Percentiles rank a stretch among this genome's conserved stretches.
Evolutionary conservation across 2,113 vertebrate species (phyloP).

Genomic region (Sardina pilchardus): DNA sequence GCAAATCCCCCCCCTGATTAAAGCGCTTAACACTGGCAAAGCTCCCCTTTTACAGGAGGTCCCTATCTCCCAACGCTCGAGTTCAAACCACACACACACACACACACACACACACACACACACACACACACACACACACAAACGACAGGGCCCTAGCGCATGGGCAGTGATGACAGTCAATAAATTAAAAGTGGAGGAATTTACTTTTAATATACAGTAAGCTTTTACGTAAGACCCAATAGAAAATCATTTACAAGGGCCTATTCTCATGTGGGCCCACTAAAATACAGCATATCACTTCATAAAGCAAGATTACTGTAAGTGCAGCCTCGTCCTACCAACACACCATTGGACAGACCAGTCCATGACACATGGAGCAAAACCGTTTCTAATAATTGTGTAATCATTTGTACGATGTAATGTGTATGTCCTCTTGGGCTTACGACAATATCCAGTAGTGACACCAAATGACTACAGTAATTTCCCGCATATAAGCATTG

Average conservation of each 20-base stretch:
- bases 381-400: background rate
- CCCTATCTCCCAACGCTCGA: background rate
- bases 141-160: background rate
- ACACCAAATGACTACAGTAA: too few relatives aligned
- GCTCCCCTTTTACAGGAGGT: conserved; percentile 48
- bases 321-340: background rate
- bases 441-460: too few relatives aligned
- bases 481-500: too few relatives aligned
- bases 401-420: background rate
- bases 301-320: conserved; percentile 3
- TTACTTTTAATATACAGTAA: background rate
- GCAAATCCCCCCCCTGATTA: conserved; percentile 67
- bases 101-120: background rate
- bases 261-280: background rate
- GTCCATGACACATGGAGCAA: background rate
- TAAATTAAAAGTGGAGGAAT: background rate
- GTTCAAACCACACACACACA: background rate
- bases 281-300: background rate
- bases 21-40: conserved; percentile 63
- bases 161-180: background rate
- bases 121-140: background rate
- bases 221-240: background rate
- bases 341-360: background rate
- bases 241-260: background rate
- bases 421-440: background rate